Evolutionary conservation across 2,113 vertebrate genomes (phyloP), one percentile per base, ranked within the genome.

Genomic region (Oncorhynchus mykiss): DNA sequence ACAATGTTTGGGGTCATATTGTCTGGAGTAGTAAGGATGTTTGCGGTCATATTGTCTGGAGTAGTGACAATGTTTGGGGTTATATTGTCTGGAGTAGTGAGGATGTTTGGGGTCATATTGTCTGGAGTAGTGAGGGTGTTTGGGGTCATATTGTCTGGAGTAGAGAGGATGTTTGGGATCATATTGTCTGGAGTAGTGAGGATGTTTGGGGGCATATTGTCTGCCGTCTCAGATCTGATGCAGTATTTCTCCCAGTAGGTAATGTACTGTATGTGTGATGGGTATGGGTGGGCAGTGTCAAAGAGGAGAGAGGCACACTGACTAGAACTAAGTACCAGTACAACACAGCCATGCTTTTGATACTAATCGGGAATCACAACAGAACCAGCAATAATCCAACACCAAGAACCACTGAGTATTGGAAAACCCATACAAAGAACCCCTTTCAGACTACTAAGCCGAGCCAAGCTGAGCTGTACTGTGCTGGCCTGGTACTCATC

Each of bases 291-390:
- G 57, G 57, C 18, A 25, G 11, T 62, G 24, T 13, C 16, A 16
- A 51, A 48, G 66, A 82, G 72, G 75, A 62, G 31, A 79, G 49
- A 49, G 18, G 73, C 84, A 73, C 72, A 78, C 66, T 51, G 72
- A 14, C 49, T 51, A 3, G 51, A 84, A 82, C 73, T 83, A 76
- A 66, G 83, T 72, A 54, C 71, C 70, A 81, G 86, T 51, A 80
- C 79, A 87, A 73, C 14, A 67, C 75, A 84, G 85, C 84, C 86
- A 76, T 73, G 78, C 80, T 68, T 87, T 83, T 85, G 85, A 88
- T 77, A 80, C 89, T 83, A 88, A 89, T 85, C 89, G 84, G 82
- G 79, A 88, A 80, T 86, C 22, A 34, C 34, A 34, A 34, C 5
- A 45, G 39, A 45, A 45, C 39, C 11, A 45, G 39, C 39, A 45